Evolutionary conservation across 1,140 invertebrate species (phyloP), one percentile per base, ranked within the genome.

Genomic region (Pachyrhynchus sulphureomaculatus): DNA sequence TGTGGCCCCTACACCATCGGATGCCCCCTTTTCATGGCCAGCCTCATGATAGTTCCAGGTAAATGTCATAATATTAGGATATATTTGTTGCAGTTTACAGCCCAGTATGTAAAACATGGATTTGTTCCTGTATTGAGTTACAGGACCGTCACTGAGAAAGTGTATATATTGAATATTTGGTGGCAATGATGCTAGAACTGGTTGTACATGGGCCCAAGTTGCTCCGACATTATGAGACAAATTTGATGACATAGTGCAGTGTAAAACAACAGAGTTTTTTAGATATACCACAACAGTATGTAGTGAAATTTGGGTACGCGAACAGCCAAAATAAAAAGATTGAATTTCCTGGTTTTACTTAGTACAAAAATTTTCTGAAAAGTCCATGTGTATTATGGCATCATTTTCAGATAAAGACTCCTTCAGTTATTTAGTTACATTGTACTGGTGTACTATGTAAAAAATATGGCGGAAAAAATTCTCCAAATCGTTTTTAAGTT

Each of bases 341-440:
- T 74, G 71, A 8, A 74, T 68, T 70, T 72, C 66, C 58, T 68
- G 4, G 34, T 36, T 32, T 32, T 72, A 74, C 62, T 73, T 71
- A 8, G 66, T 61, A 10, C 36, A 62, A 62, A 69, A 72, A 68
- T 76, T 75, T 63, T 75, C 71, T 15, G 23, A 54, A 52, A 69
- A 69, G 42, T 69, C 57, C n/a, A n/a, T n/a, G n/a, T n/a, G n/a
- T n/a, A n/a, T n/a, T n/a, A n/a, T n/a, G n/a, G n/a, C n/a, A n/a
- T n/a, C n/a, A n/a, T n/a, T n/a, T n/a, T n/a, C n/a, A n/a, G n/a
- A n/a, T n/a, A n/a, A n/a, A n/a, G n/a, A n/a, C n/a, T n/a, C n/a
- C n/a, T n/a, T n/a, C n/a, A n/a, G n/a, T n/a, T n/a, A n/a, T n/a
- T n/a, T n/a, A n/a, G n/a, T n/a, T n/a, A n/a, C n/a, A n/a, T n/a